Evolutionary conservation across 2,797 vertebrate species (phyloP).

Genomic region (Sternarchorhynchus goeldii): DNA sequence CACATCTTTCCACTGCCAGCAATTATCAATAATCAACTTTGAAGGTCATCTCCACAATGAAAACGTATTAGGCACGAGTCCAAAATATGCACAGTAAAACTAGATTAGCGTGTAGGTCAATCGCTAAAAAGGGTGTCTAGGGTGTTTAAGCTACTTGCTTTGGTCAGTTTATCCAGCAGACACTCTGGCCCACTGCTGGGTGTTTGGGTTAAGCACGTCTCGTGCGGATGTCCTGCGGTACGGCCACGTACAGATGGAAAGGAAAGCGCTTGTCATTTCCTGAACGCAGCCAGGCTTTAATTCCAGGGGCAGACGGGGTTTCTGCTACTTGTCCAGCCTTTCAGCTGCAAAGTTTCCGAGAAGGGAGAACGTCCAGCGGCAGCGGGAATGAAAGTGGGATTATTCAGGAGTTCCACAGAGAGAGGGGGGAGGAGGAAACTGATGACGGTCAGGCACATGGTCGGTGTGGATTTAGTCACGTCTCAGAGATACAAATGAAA

Average conservation of each 20-base stretch:
- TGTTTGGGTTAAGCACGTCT: too few relatives aligned
- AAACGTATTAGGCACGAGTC: constrained; percentile 61
- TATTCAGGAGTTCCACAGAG: too few relatives aligned
- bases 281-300: neutral
- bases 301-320: neutral
- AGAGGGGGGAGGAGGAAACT: too few relatives aligned
- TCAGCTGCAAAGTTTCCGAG: too few relatives aligned
- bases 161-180: neutral
- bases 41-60: constrained; percentile 51
- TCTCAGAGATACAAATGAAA: too few relatives aligned
- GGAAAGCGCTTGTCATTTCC: neutral
- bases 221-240: too few relatives aligned
- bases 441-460: too few relatives aligned
- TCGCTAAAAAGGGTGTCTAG: neutral
- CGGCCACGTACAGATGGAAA: neutral
- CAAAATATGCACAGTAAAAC: constrained; percentile 63
- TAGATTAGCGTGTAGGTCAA: constrained; percentile 59
- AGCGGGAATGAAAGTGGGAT: too few relatives aligned
- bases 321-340: too few relatives aligned
- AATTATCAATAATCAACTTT: constrained; percentile 60
- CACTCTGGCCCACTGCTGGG: too few relatives aligned
- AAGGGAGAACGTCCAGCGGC: too few relatives aligned
- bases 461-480: too few relatives aligned
- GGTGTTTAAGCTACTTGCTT: neutral
- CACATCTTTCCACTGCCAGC: constrained; percentile 10